phyloP scores from a whole-genome alignment of 2,113 vertebrate species.

The Equus quagga region DNA sequence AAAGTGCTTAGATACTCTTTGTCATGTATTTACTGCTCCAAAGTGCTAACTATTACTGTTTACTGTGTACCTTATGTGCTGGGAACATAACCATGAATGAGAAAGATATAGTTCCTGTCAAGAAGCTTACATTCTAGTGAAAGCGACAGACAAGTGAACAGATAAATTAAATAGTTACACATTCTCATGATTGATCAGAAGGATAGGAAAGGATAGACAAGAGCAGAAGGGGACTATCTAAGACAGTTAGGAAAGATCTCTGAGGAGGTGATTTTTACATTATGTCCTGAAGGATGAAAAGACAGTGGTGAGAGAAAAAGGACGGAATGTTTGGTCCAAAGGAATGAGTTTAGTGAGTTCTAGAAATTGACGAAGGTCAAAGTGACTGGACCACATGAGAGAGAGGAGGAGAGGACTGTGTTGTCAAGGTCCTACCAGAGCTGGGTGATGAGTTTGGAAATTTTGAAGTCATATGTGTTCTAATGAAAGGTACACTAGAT shows the following conservation, averaged over 20 bases:
- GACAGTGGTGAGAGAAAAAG: not conserved
- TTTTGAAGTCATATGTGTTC: not conserved
- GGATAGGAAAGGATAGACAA: not conserved
- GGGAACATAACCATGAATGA: not conserved
- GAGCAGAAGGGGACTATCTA: not conserved
- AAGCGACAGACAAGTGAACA: not conserved
- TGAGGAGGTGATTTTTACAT: too few relatives aligned
- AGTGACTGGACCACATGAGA: not conserved
- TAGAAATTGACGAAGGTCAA: not conserved
- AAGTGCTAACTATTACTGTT: not conserved
- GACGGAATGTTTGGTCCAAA: not conserved
- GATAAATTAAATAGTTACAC: not conserved
- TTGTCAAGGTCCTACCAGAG: not conserved
- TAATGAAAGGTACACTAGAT: not conserved
- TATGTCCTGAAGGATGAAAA: not conserved
- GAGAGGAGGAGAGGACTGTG: not conserved
- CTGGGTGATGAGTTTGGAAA: not conserved
- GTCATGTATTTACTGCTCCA: not conserved
- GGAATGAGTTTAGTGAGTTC: not conserved
- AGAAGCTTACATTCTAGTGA: not conserved
- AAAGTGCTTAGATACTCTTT: not conserved
- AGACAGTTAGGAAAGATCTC: not conserved
- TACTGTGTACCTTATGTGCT: not conserved
- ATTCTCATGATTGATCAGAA: not conserved
- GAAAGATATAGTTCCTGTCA: not conserved